Evolutionary conservation across 2,888 invertebrate genomes (phyloP).

Genomic region (Quadroppia sp.): DNA sequence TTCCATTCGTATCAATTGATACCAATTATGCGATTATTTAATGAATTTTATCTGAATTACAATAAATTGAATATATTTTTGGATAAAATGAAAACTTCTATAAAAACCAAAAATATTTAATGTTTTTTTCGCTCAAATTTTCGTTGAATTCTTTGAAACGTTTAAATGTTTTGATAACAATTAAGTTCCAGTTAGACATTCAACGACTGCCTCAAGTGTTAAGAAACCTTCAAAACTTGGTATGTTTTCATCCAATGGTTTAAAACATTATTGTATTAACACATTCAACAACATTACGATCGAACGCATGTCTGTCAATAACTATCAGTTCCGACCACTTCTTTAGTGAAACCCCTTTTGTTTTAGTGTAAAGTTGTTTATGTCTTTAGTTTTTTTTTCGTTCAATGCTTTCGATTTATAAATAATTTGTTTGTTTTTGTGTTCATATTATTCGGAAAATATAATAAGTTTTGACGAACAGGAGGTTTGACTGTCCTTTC

Average conservation of each 20-base stretch:
- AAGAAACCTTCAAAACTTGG: slow-evolving; percentile 33
- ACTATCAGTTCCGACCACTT: too few species aligned
- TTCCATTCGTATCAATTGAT: not conserved
- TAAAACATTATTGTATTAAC: not conserved
- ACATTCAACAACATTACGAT: not conserved
- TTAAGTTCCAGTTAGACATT: slow-evolving; percentile 38
- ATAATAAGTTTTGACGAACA: not conserved
- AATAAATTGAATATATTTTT: not conserved
- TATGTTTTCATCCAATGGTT: slow-evolving; percentile 33
- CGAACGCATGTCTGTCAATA: too few species aligned
- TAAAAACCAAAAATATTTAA: not conserved
- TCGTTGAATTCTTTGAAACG: not conserved
- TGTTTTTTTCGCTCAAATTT: not conserved
- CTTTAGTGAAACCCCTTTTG: too few species aligned
- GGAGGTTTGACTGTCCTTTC: slow-evolving; percentile 40
- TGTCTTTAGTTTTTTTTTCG: too few species aligned
- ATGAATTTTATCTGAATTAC: not conserved
- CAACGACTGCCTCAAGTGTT: slow-evolving; percentile 1
- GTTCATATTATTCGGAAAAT: not conserved
- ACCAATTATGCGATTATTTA: not conserved
- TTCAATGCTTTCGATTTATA: slow-evolving; percentile 53
- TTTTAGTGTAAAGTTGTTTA: too few species aligned
- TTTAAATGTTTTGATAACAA: slow-evolving; percentile 21
- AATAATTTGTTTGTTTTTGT: not conserved
- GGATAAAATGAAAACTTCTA: not conserved